phyloP scores from a whole-genome alignment of 30 jellyfish, hydroid and myxozoan species.

The Turritopsis rubra region DNA sequence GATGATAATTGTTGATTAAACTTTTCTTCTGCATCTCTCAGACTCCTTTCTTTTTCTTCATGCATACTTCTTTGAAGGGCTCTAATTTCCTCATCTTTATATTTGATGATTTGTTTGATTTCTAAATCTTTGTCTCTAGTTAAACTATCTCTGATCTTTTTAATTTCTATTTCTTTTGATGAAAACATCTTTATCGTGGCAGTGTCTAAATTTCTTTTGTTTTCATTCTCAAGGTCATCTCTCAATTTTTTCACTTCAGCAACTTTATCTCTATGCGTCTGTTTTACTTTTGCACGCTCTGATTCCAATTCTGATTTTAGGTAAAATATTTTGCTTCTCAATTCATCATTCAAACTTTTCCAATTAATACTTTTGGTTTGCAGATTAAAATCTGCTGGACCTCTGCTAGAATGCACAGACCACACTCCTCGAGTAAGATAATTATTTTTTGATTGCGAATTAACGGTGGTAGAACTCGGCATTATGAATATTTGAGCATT shows the following conservation, averaged over 20 bases:
- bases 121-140: constrained; percentile 72
- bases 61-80: constrained; percentile 52
- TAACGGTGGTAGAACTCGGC: constrained; percentile 1
- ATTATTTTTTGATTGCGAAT: constrained; percentile 8
- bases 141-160: constrained; percentile 55
- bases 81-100: constrained; percentile 87
- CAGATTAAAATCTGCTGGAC: neutral
- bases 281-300: constrained; percentile 66
- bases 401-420: constrained; percentile 11
- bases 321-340: constrained; percentile 54
- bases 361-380: constrained; percentile 9
- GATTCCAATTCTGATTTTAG: constrained; percentile 71
- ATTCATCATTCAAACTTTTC: constrained; percentile 71
- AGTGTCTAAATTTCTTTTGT: neutral
- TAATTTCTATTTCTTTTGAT: constrained; percentile 47
- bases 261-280: constrained; percentile 74
- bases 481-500: constrained; percentile 10
- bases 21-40: constrained; percentile 57
- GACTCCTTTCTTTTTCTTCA: constrained; percentile 68
- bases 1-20: constrained; percentile 26
- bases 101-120: constrained; percentile 62
- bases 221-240: constrained; percentile 61
- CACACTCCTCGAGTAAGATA: constrained; percentile 1
- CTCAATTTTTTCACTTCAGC: constrained; percentile 71
- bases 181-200: constrained; percentile 12